Percentiles rank a stretch among this genome's conserved stretches.
phyloP scores from a whole-genome alignment of 37 sponge, comb jelly and placozoan species.

The Amphimedon queenslandica region DNA sequence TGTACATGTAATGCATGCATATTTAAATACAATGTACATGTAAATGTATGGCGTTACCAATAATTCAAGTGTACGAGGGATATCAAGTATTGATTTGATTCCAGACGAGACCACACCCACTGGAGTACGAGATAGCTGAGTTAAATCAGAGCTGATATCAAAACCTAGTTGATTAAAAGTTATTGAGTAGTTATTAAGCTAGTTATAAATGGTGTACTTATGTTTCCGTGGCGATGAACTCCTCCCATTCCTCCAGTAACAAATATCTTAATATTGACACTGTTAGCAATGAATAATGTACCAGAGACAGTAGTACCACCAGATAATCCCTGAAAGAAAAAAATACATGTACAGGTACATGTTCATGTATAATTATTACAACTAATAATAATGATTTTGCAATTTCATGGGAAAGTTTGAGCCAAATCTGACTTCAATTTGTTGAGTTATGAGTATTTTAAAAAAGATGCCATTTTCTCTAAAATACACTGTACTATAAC shows the following conservation, averaged over 20 bases:
- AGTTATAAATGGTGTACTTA: too few relatives aligned
- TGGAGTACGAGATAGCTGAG: conserved; percentile 89
- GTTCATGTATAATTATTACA: too few relatives aligned
- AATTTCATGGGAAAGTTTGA: too few relatives aligned
- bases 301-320: conserved; percentile 97
- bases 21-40: conserved; percentile 2
- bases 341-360: not conserved
- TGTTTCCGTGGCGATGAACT: conserved; percentile 84
- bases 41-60: conserved; percentile 31
- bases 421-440: too few relatives aligned
- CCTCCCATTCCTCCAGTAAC: conserved; percentile 98
- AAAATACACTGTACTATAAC: too few relatives aligned
- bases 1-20: too few relatives aligned
- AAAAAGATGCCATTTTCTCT: too few relatives aligned
- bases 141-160: conserved; percentile 94
- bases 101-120: conserved; percentile 98
- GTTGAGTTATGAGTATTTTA: too few relatives aligned
- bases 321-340: conserved; percentile 28
- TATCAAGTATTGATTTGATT: conserved; percentile 93
- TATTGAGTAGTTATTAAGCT: not conserved
- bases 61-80: conserved; percentile 87
- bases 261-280: conserved; percentile 81
- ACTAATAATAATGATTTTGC: too few relatives aligned
- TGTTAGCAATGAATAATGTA: conserved; percentile 87
- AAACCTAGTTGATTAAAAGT: conserved; percentile 37